Base-by-base conservation (phyloP, 2,113 vertebrate genomes). In the Bufo gargarizans region DNA sequence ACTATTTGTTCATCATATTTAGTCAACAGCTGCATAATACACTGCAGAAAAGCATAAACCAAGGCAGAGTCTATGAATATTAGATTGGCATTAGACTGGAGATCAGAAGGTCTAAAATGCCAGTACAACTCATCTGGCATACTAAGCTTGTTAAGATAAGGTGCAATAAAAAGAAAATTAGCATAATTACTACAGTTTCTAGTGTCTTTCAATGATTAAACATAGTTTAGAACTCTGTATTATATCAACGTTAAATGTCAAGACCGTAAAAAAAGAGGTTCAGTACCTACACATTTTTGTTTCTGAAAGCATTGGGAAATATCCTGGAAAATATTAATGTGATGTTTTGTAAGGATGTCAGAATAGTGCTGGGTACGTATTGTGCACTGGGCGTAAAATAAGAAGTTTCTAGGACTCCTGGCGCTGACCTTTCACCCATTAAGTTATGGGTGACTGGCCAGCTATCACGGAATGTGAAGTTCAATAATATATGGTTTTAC, bases 11-110 rank as follows among this genome's bases (percentile, higher is more conserved):
- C 77, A 81, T 81, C 77, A 71, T 87, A 81, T 87, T 59, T 81
- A 81, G 86, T 87, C 77, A 87, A 80, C 86, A 87, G 50, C 65
- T 81, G 86, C 61, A 87, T 81, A 71, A 87, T 87, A 59, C 65
- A 22, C 72, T 77, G 56, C 55, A 47, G 47, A 78, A 80, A 80
- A 55, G n/a, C 85, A 69, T 67, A 11, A 71, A 72, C 77, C 61
- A 81, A 45, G 59, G 78, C 20, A 71, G 33, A 81, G 56, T 33
- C 77, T 72, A 81, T 87, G 77, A 87, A 87, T 87, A 87, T 87
- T 81, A 79, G 63, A 71, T 87, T 81, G 77, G 53, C 22, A 58
- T 72, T 58, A 81, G 50, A 63, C 65, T 58, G 77, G 65, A 55
- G 61, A 86, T 86, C 72, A 77, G 10, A 63, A 86, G 84, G 69